Evolutionary conservation across 2,888 invertebrate genomes (phyloP).

Genomic region (Tromatobia lineatoria): DNA sequence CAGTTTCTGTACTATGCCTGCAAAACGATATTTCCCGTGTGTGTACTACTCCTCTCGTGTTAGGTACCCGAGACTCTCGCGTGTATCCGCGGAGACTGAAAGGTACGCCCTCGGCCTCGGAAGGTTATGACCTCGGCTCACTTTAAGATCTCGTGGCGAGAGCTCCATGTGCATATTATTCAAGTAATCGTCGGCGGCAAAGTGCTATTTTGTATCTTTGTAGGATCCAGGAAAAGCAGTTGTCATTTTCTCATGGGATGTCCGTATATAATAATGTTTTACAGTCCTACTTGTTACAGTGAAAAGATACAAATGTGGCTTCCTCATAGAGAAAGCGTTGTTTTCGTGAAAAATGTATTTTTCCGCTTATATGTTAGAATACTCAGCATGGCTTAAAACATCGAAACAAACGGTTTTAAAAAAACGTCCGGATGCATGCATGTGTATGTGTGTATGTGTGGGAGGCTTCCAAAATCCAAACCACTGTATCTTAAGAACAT

Average conservation of each 20-base stretch:
- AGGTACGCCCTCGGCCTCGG: slow-evolving; percentile 51
- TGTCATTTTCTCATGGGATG: not conserved
- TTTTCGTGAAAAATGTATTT: no score
- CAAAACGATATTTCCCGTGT: slow-evolving; percentile 35
- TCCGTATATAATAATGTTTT: not conserved
- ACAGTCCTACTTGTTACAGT: not conserved
- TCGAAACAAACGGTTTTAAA: no score
- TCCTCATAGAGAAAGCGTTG: no score
- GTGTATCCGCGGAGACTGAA: slow-evolving; percentile 39
- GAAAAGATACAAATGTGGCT: no score
- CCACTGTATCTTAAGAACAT: no score
- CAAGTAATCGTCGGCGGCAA: slow-evolving; percentile 21
- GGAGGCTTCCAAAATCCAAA: no score
- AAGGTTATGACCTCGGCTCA: slow-evolving; percentile 60
- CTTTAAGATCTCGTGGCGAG: slow-evolving; percentile 41
- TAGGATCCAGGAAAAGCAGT: slow-evolving; percentile 10
- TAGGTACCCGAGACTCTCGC: slow-evolving; percentile 46
- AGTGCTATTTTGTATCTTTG: not conserved
- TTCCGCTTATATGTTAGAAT: no score
- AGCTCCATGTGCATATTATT: slow-evolving; percentile 29
- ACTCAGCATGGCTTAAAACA: no score
- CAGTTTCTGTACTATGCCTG: slow-evolving; percentile 32
- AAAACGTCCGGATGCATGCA: no score
- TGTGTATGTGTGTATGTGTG: no score
- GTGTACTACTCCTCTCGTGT: slow-evolving; percentile 43